A percentile compares a stretch with the other conserved stretches of the same genome.
Evolutionary conservation across 2,113 vertebrate species (phyloP).

Genomic region (Paramormyrops kingsleyae): DNA sequence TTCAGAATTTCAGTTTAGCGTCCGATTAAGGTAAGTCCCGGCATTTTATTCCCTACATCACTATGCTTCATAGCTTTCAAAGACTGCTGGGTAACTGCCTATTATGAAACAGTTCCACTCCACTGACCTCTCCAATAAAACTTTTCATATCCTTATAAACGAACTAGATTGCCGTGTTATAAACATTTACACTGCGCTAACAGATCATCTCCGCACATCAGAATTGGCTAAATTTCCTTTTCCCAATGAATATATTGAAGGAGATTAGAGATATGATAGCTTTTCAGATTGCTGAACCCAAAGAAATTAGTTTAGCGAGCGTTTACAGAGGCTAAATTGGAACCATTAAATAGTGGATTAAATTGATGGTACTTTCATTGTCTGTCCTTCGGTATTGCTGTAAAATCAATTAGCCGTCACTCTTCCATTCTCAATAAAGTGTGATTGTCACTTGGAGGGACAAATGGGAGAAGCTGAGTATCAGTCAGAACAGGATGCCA

Average conservation of each 20-base stretch:
- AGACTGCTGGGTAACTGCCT: conserved; percentile 99
- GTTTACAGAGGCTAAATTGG: conserved; percentile 94
- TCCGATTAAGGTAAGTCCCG: conserved; percentile 97
- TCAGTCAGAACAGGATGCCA: conserved; percentile 18
- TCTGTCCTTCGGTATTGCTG: conserved; percentile 79
- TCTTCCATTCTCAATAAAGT: conserved; percentile 72
- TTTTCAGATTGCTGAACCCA: conserved; percentile 96
- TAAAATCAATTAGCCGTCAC: conserved; percentile 96
- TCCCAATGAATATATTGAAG: conserved; percentile 96
- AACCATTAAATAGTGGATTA: conserved; percentile 94
- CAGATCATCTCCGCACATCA: conserved; percentile 94
- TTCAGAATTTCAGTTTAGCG: conserved; percentile 77
- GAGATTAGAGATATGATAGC: conserved; percentile 98
- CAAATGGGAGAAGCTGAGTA: conserved; percentile 63
- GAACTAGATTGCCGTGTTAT: conserved; percentile 94
- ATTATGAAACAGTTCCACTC: conserved; percentile 99
- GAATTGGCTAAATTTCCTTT: conserved; percentile 88
- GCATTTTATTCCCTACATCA: conserved; percentile 97
- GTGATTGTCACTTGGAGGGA: conserved; percentile 62
- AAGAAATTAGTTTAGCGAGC: conserved; percentile 94
- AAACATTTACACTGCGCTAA: conserved; percentile 98
- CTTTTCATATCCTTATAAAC: conserved; percentile 99
- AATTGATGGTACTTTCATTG: conserved; percentile 92
- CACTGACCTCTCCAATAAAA: conserved; percentile 99
- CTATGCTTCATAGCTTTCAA: conserved; percentile 93